Evolutionary conservation across 1,140 invertebrate species (phyloP), one percentile per base, ranked within the genome.

Genomic region (Drosophila carrolli): DNA sequence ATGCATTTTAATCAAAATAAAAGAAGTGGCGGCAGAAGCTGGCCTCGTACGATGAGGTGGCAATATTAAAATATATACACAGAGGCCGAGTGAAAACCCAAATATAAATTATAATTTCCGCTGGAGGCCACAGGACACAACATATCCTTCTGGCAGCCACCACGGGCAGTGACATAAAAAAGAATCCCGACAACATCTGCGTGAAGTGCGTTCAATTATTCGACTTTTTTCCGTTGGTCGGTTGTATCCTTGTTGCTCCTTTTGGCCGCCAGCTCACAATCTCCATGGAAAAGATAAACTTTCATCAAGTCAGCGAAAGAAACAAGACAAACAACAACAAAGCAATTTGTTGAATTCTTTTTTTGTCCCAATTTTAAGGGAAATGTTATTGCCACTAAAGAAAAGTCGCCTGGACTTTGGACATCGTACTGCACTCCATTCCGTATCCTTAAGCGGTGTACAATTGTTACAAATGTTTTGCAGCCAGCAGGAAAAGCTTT

Each of bases 31-130:
- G 23, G 16, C 10, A n/a, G 35, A 16, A 68, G 10, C 29, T 51
- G 44, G 35, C 27, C 44, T 32, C 37, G 41, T 29, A 61, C 40
- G 53, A 41, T 63, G 67, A 78, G 58, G 65, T 78, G 75, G 71
- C 65, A 60, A 81, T 81, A 88, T 80, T 83, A 89, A 88, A 79
- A 77, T 66, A 53, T 59, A 58, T 59, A 58, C 65, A 66, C 63
- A 57, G 62, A 72, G 51, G 61, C 62, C 78, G 58, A 57, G 53
- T 35, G 48, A 51, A 27, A 61, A 54, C 78, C 74, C 61, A 78
- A 84, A 85, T 85, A 88, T 85, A 88, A 88, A 88, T 88, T 84
- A 88, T 83, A 88, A 88, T 88, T 88, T 88, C 83, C 83, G 84
- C 60, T 57, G 77, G 54, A 75, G 63, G 78, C 83, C 84, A 58